Base-by-base conservation (phyloP, 2,113 vertebrate species). In the Agapornis roseicollis region DNA sequence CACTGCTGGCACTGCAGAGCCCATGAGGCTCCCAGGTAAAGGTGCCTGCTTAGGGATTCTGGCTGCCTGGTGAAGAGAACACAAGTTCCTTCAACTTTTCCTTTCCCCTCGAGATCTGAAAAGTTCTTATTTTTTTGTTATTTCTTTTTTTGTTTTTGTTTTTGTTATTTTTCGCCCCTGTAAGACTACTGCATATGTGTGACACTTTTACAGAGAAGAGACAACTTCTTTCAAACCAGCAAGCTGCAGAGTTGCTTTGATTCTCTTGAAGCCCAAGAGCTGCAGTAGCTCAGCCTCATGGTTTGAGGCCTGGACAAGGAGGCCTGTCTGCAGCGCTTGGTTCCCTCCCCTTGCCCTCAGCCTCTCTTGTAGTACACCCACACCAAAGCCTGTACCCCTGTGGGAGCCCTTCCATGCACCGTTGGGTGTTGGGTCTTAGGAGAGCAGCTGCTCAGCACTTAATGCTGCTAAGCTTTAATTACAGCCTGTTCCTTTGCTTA, bases 351-450 rank as follows among this genome's bases (percentile, higher is more conserved):
- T 61, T 37, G 11, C 23, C 29, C 31, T 72, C 15, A 80, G 33
- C 7, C 17, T 11, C 6, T 17, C 39, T 55, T 17, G 14, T 10
- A 71, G 11, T 12, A 66, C 4, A 8, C 17, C 46, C 23, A 55
- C 1, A 5, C 16, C 46, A 79, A 77, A 61, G 2, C 22, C 53
- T 63, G 10, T 0, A 0, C 2, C 4, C 9, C 28, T 44, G 9
- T 28, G 17, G 13, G 10, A 47, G 14, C 28, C 27, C 24, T 29
- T 44, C 13, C 13, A 53, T 46, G 29, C 31, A n/a, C 6, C 11
- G 6, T 0, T 80, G 31, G 25, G 12, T 63, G 33, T 17, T 64
- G 16, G 8, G 18, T 52, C 53, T 56, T 22, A 13, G 53, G 22
- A 76, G 8, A 83, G 28, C 42, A 80, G 25, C 37, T 42, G 66